Evolutionary conservation across 2,113 vertebrate species (phyloP).

Genomic region (Erythrocercus mccallii): DNA sequence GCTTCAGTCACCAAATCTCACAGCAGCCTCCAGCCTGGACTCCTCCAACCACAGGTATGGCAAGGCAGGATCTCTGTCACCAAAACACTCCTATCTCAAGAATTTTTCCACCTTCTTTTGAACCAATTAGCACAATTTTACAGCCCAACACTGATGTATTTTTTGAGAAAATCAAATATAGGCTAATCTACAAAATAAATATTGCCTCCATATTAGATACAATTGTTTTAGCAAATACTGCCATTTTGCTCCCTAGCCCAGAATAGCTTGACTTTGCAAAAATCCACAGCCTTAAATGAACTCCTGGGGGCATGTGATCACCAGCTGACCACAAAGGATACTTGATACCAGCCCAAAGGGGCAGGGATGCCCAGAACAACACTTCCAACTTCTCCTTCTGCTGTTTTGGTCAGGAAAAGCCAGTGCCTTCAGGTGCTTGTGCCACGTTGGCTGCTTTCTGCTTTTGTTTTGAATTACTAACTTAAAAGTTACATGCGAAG

Average conservation of each 20-base stretch:
- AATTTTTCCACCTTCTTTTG: background rate
- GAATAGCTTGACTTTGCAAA: background rate
- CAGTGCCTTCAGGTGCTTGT: background rate
- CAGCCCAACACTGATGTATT: background rate
- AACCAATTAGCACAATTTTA: background rate
- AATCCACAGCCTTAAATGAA: background rate
- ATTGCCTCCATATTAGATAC: background rate
- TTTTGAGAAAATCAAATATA: background rate
- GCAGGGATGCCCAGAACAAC: background rate
- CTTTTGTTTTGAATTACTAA: background rate
- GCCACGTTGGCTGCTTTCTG: background rate
- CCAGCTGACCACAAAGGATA: background rate
- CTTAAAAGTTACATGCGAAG: background rate
- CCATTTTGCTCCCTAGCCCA: background rate
- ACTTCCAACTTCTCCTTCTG: background rate
- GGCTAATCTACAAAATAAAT: background rate
- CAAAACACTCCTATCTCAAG: background rate
- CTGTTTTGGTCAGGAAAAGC: background rate
- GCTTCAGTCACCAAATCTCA: background rate
- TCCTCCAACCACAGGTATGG: background rate
- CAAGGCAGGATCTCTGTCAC: background rate
- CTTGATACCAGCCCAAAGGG: background rate
- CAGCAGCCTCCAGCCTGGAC: background rate
- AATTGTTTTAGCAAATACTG: conserved; percentile 3
- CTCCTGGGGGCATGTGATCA: background rate